Evolutionary conservation across 2,797 vertebrate species (phyloP).

Genomic region (Morus bassanus): DNA sequence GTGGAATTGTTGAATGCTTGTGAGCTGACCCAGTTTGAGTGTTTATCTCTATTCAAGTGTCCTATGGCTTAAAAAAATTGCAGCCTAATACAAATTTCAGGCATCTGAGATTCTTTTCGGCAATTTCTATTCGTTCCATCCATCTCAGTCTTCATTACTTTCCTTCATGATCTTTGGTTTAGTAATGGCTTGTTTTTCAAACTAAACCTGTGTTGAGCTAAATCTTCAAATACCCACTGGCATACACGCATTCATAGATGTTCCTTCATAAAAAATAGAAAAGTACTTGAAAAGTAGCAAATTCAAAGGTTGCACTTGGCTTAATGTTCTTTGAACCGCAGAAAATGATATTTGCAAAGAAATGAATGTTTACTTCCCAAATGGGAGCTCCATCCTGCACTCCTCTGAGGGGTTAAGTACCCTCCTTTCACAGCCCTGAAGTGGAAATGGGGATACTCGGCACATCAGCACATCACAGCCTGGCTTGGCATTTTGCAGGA

Average conservation of each 20-base stretch:
- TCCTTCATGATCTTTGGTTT: background rate
- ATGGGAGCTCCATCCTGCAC: background rate
- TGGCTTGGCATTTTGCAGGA: background rate
- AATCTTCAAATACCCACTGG: background rate
- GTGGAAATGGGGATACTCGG: background rate
- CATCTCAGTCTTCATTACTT: background rate
- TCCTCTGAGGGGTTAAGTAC: background rate
- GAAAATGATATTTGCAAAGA: background rate
- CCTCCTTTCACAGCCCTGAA: background rate
- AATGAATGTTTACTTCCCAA: background rate
- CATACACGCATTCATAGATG: background rate
- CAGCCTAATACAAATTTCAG: background rate
- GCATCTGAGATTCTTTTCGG: background rate
- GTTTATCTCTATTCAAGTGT: background rate
- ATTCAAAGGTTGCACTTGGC: background rate
- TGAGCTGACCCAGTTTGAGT: background rate
- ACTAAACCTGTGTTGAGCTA: background rate
- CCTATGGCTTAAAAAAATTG: background rate
- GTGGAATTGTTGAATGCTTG: background rate
- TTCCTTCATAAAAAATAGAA: background rate
- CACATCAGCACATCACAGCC: background rate
- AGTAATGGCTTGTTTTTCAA: background rate
- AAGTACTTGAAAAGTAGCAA: background rate
- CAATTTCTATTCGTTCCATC: background rate
- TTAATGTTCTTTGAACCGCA: background rate